Base-by-base conservation (phyloP, 2,113 vertebrate species). In the Heloderma charlesbogerti region DNA sequence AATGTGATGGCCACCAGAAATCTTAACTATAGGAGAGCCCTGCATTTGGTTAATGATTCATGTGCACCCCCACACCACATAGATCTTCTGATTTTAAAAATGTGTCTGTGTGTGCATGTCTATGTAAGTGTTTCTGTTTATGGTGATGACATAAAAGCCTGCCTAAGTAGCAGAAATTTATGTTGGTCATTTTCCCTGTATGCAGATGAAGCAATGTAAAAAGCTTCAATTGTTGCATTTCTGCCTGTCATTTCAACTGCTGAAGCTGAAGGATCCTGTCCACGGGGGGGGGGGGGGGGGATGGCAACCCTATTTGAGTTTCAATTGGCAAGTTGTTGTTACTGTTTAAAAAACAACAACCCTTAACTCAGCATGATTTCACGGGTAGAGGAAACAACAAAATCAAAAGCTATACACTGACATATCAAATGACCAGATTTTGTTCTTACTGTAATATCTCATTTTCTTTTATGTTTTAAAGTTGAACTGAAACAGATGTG, bases 401-500 rank as follows among this genome's bases (percentile, higher is more conserved):
- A 90, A 93, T 86, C 67, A 87, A 90, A 89, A 34, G 34, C n/a
- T 7, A 43, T 51, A 43, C 66, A 88, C 81, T n/a, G 83, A 3
- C 75, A 87, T 78, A 60, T 0, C 25, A 86, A 91, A 87, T 79
- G 89, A 72, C 15, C 72, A 63, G 48, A 0, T 48, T 51, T 37
- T 77, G 45, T 16, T 48, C 78, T 45, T 34, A 63, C 71, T 34
- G 2, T 79, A 93, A 85, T 84, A 88, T 85, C 88, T 94, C 54
- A 75, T 94, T 94, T 91, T 90, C 84, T 90, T 95, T 92, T 91
- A 69, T 87, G 86, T 48, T 95, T 66, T 85, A 87, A 94, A 86
- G 54, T 85, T 94, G 88, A 95, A 43, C 54, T 86, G 77, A 88
- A 95, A 92, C 84, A 95, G 92, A 95, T 94, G 91, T 93, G 88